A percentile compares a stretch with the other conserved stretches of the same genome.
Conservation (phyloP, 2,888 invertebrate genomes). For the Ochropacha duplaris region DNA sequence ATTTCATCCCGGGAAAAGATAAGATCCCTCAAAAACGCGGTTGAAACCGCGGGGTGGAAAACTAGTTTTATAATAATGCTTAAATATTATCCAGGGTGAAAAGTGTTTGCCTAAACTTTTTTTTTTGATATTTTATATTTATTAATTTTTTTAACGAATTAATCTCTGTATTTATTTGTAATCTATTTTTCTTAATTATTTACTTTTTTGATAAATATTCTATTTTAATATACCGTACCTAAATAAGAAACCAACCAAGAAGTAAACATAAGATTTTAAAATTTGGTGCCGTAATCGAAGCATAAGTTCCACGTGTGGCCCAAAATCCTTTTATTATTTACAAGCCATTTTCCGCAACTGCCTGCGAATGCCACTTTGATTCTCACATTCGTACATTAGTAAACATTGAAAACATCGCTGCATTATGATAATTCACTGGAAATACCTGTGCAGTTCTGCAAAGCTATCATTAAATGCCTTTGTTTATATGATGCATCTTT, state of each 20-base stretch:
- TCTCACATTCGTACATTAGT: constrained; percentile 41
- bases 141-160: too few species aligned
- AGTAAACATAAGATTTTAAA: neutral
- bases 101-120: too few species aligned
- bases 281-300: constrained; percentile 31
- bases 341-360: constrained; percentile 57
- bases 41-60: too few species aligned
- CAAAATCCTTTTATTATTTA: constrained; percentile 57
- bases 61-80: too few species aligned
- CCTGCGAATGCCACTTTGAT: constrained; percentile 48
- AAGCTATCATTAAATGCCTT: neutral
- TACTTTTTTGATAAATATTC: too few species aligned
- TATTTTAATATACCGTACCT: too few species aligned
- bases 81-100: too few species aligned
- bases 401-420: constrained; percentile 22
- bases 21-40: too few species aligned
- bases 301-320: constrained; percentile 39
- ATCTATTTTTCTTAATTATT: too few species aligned
- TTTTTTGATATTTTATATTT: too few species aligned
- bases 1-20: too few species aligned
- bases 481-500: neutral
- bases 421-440: constrained; percentile 8
- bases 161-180: too few species aligned
- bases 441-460: neutral
- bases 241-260: neutral